Conservation (phyloP, 1,140 invertebrate species). For the Diachasmimorpha longicaudata region DNA sequence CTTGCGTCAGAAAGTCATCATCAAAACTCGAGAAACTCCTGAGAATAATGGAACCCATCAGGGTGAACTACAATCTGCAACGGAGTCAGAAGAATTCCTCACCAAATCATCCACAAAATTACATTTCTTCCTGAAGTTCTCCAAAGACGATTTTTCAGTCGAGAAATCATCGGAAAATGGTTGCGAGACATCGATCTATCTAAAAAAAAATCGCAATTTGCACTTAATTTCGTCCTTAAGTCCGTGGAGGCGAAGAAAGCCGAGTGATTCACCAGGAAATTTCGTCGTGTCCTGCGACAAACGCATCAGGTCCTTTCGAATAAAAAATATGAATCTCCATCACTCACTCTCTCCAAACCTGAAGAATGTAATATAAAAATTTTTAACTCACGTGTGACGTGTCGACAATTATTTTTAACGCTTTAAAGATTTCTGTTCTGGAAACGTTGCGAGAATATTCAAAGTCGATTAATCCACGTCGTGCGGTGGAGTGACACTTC, state of each 20-base stretch:
- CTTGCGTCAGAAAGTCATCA: background rate
- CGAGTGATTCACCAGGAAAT: background rate
- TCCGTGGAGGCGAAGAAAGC: background rate
- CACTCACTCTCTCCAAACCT: background rate
- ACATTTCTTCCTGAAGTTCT: background rate
- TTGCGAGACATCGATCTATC: background rate
- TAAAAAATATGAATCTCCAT: background rate
- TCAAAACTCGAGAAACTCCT: background rate
- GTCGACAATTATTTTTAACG: slow-evolving; percentile 21
- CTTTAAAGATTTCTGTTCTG: slow-evolving; percentile 1
- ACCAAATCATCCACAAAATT: background rate
- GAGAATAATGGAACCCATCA: background rate
- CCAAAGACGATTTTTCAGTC: background rate
- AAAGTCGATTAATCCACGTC: slow-evolving; percentile 62
- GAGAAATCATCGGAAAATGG: background rate
- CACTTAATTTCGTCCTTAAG: background rate
- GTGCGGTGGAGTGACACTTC: slow-evolving; percentile 50
- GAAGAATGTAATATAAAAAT: slow-evolving; percentile 1
- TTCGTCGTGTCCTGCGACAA: background rate
- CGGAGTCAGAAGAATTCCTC: background rate
- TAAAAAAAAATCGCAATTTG: background rate
- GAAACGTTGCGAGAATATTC: slow-evolving; percentile 24
- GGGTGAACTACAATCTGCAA: background rate
- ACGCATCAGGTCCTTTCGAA: background rate
- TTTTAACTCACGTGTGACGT: background rate